phyloP scores from a whole-genome alignment of 2,113 vertebrate species.

The Rynchops niger region DNA sequence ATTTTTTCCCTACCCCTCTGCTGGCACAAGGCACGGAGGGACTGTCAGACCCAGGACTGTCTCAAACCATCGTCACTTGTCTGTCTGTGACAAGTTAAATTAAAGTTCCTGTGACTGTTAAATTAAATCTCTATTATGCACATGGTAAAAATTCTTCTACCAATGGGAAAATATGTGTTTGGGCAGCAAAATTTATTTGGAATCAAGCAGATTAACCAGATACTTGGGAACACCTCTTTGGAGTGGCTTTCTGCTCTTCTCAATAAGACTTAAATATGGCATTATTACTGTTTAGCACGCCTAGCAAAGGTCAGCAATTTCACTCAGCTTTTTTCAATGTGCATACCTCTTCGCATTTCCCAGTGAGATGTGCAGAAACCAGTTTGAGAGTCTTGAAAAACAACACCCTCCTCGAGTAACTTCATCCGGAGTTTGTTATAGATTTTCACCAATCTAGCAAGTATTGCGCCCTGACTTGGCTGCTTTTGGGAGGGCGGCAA shows the following conservation, averaged over 20 bases:
- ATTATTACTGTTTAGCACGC: neutral
- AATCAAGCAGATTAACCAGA: neutral
- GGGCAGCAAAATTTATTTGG: neutral
- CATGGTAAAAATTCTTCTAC: neutral
- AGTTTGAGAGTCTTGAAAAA: neutral
- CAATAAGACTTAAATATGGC: neutral
- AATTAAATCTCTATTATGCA: neutral
- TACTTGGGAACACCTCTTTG: neutral
- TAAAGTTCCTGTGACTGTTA: neutral
- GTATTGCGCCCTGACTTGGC: too few species aligned
- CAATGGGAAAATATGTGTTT: neutral
- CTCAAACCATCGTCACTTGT: fast-evolving
- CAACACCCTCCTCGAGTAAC: neutral
- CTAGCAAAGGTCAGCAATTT: neutral
- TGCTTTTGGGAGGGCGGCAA: neutral
- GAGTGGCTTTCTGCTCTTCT: neutral
- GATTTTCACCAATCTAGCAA: neutral
- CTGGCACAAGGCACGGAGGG: neutral
- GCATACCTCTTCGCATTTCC: neutral
- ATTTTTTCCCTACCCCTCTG: neutral
- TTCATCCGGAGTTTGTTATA: neutral
- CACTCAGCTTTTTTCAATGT: neutral
- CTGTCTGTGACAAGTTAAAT: too few species aligned
- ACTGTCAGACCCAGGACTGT: neutral
- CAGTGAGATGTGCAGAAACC: neutral